A percentile compares a stretch with the other conserved stretches of the same genome.
Evolutionary conservation across 2,888 invertebrate species (phyloP).

Genomic region (Andrena dorsata): DNA sequence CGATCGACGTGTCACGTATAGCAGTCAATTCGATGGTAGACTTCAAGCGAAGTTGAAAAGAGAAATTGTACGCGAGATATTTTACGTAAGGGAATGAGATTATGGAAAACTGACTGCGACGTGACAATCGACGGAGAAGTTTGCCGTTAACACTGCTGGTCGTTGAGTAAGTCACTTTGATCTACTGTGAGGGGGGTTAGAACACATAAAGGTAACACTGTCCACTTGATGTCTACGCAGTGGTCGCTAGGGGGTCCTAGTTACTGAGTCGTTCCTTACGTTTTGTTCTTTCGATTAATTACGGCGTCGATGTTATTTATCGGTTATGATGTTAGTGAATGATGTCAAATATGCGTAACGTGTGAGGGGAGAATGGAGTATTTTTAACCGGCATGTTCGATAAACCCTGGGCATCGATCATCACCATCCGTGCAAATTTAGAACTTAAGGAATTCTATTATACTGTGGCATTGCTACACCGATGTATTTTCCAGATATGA

Average conservation of each 20-base stretch:
- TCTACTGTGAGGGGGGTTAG: constrained; percentile 47
- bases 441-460: constrained; percentile 28
- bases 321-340: constrained; percentile 65
- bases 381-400: constrained; percentile 68
- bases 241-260: constrained; percentile 21
- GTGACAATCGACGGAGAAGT: constrained; percentile 65
- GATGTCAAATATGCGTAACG: constrained; percentile 62
- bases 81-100: too few species aligned
- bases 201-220: constrained; percentile 43
- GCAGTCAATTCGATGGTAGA: neutral
- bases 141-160: constrained; percentile 49
- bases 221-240: constrained; percentile 30
- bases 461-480: constrained; percentile 27
- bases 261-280: neutral
- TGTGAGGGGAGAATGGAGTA: constrained; percentile 61
- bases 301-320: constrained; percentile 54
- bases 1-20: constrained; percentile 63
- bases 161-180: constrained; percentile 52
- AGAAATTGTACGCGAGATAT: neutral
- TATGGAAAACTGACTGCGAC: constrained; percentile 22
- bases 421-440: constrained; percentile 59
- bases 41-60: too few species aligned
- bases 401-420: constrained; percentile 83
- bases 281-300: constrained; percentile 18
- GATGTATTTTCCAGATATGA: neutral